phyloP scores from a whole-genome alignment of 2,113 vertebrate genomes.

The Lucifuga dentata region DNA sequence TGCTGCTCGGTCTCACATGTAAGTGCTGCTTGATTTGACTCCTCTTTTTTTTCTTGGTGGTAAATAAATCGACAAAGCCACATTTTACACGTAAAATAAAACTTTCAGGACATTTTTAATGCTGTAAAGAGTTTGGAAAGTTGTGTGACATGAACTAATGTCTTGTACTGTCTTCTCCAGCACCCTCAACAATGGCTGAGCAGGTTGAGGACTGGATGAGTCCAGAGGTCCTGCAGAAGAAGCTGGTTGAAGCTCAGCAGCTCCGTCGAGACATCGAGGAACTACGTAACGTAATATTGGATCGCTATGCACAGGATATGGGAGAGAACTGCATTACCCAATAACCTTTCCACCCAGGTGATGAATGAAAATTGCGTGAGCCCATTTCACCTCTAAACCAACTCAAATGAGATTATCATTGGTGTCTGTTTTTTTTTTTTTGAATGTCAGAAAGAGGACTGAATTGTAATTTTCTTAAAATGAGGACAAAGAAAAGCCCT shows the following conservation, averaged over 20 bases:
- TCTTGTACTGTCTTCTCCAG: slow-evolving; percentile 65
- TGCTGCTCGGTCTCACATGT: slow-evolving; percentile 95
- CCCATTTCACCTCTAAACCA: slow-evolving; percentile 6
- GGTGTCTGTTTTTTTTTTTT: slow-evolving; percentile 21
- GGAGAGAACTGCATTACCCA: slow-evolving; percentile 97
- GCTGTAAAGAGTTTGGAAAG: not conserved
- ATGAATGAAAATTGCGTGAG: slow-evolving; percentile 11
- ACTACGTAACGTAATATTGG: slow-evolving; percentile 91
- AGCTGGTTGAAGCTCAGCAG: slow-evolving; percentile 89
- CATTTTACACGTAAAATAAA: no score
- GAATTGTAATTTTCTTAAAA: slow-evolving; percentile 50
- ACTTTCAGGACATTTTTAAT: no score
- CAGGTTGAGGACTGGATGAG: slow-evolving; percentile 86
- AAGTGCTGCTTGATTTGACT: slow-evolving; percentile 53
- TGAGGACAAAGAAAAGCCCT: slow-evolving; percentile 65
- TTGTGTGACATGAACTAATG: not conserved
- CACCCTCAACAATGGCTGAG: slow-evolving; percentile 75
- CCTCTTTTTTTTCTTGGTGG: not conserved
- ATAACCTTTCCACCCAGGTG: slow-evolving; percentile 40
- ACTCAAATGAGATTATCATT: slow-evolving; percentile 30
- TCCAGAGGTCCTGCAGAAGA: slow-evolving; percentile 88
- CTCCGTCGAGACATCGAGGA: slow-evolving; percentile 93
- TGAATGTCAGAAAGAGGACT: slow-evolving; percentile 58
- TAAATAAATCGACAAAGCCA: no score
- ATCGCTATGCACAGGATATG: slow-evolving; percentile 98